Evolutionary conservation across 2,888 invertebrate species (phyloP).

Genomic region (Epinotia demarniana): DNA sequence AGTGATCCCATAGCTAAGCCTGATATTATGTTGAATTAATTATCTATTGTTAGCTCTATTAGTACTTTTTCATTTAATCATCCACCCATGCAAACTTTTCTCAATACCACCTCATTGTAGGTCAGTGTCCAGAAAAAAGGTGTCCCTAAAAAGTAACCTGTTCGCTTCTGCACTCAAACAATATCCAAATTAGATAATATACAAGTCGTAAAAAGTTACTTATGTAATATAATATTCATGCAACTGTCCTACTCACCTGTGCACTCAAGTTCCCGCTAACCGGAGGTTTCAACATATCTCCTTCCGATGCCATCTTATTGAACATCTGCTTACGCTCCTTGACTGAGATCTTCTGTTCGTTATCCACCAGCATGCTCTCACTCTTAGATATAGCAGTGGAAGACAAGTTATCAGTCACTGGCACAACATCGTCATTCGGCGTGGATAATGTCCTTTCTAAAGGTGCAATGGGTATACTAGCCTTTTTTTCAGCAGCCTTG

Average conservation of each 20-base stretch:
- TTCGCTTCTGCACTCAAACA: too few species aligned
- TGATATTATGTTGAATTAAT: too few species aligned
- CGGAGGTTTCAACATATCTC: constrained; percentile 84
- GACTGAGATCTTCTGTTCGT: constrained; percentile 91
- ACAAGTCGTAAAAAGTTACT: background rate
- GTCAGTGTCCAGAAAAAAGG: too few species aligned
- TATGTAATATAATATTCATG: background rate
- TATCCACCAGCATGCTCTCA: constrained; percentile 75
- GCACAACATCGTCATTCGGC: constrained; percentile 57
- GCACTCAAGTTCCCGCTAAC: constrained; percentile 70
- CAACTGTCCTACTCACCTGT: constrained; percentile 84
- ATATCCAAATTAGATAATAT: too few species aligned
- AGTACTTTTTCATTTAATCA: too few species aligned
- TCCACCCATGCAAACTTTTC: too few species aligned
- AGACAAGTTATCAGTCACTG: constrained; percentile 55
- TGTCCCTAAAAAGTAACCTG: too few species aligned
- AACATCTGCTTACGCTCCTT: constrained; percentile 97
- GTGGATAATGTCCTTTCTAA: constrained; percentile 58
- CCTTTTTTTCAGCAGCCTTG: constrained; percentile 62
- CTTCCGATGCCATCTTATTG: constrained; percentile 95
- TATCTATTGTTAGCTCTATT: too few species aligned
- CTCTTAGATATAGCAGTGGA: constrained; percentile 68
- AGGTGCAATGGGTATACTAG: constrained; percentile 54
- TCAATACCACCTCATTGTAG: too few species aligned
- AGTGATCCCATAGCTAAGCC: too few species aligned